Base-by-base conservation (phyloP, 2,888 invertebrate genomes). In the Tipula helvola region DNA sequence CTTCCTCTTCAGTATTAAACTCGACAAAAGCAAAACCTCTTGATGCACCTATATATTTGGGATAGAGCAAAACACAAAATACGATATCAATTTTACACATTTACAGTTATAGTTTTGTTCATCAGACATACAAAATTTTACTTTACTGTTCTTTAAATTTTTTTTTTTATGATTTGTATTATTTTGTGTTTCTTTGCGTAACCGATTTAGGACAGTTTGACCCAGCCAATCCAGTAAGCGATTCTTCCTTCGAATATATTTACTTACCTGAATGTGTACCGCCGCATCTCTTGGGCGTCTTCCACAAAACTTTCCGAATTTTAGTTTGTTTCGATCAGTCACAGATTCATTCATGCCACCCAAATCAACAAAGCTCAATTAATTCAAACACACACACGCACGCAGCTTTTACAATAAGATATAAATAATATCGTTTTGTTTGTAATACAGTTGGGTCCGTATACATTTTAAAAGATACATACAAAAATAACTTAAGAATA, bases 21-120 rank as follows among this genome's bases (percentile, higher is more conserved):
- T 98, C 97, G 93, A 97, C 96, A 95, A 97, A 96, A 92, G 96
- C 96, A 94, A 96, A 96, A 91, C 96, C 96, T 91, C 96, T 94
- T 92, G 96, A 96, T 92, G 95, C 95, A 94, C 97, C 97, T 96
- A 95, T 97, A 97, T 93, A 94, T 93, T 90, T 91, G 91, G 88
- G 89, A 86, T 86, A 86, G 44, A 86, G 44, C 86, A 86, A 86
- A 86, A 42, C 42, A 86, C 92, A 92, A 89, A 90, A 90, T 90
- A 90, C 89, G 89, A 91, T 91, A 91, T 91, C 90, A 91, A 91
- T 91, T 88, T 89, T 88, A 88, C 44, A 86, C 86, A 86, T 44
- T 86, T 86, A 44, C 44, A 28, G 86, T 41, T 71, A 86, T n/a
- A 86, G 41, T 44, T 41, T 44, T 86, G 42, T 86, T 86, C 84